Evolutionary conservation across 1,140 invertebrate genomes (phyloP).

Genomic region (Conus betulinus): DNA sequence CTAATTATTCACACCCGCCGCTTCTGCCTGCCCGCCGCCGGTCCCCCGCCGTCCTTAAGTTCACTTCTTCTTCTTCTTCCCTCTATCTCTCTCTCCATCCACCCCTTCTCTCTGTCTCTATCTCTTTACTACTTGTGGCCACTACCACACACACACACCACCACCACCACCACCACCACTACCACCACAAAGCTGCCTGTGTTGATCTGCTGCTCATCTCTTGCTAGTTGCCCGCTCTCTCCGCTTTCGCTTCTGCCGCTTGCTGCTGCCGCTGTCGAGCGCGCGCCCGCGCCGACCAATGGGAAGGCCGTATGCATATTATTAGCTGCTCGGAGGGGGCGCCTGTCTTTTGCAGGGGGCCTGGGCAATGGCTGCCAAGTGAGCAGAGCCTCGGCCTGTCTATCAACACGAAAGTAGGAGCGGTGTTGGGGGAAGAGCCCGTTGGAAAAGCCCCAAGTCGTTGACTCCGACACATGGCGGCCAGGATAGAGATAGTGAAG

Average conservation of each 20-base stretch:
- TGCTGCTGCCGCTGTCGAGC: background rate
- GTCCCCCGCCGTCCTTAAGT: no score
- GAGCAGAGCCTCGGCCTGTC: background rate
- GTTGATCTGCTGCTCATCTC: background rate
- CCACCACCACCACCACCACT: no score
- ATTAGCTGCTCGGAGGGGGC: background rate
- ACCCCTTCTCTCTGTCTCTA: background rate
- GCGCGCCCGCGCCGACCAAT: background rate
- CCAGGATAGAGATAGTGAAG: background rate
- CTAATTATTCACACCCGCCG: slow-evolving; percentile 1
- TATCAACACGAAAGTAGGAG: background rate
- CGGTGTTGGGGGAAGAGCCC: no score
- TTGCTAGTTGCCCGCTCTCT: background rate
- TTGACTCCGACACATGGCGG: background rate
- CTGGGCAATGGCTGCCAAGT: slow-evolving; percentile 1
- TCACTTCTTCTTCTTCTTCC: no score
- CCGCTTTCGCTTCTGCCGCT: background rate
- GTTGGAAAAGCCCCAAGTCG: background rate
- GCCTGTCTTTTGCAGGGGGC: background rate
- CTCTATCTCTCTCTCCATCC: no score
- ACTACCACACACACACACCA: background rate
- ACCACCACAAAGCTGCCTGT: no score
- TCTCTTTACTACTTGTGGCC: background rate
- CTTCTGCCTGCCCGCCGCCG: background rate
- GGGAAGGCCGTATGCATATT: background rate